Conservation (phyloP, 1,140 invertebrate species). For the Trachymyrmex septentrionalis region DNA sequence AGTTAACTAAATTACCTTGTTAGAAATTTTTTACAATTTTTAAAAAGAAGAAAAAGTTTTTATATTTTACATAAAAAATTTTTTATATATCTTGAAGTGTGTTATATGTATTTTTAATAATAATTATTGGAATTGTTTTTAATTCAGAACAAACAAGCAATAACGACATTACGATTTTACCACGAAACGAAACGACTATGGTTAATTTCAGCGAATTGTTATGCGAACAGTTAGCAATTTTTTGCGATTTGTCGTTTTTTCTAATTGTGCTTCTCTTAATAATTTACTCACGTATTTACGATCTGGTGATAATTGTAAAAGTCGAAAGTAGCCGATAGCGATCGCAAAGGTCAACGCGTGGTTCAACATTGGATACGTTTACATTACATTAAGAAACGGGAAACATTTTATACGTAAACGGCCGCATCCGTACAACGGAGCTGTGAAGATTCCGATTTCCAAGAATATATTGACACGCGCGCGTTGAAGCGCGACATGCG, state of each 20-base stretch:
- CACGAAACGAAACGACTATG: not conserved
- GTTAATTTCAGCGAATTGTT: not conserved
- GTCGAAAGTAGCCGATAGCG: constrained; percentile 63
- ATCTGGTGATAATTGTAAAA: constrained; percentile 52
- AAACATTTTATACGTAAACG: constrained; percentile 45
- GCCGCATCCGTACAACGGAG: not conserved
- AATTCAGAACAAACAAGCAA: not conserved
- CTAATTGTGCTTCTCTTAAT: constrained; percentile 31
- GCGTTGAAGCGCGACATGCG: constrained; percentile 15
- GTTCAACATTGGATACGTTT: constrained; percentile 27
- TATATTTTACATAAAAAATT: not conserved
- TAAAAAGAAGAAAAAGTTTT: not conserved
- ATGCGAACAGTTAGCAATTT: not conserved
- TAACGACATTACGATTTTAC: not conserved
- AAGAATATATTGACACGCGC: constrained; percentile 31
- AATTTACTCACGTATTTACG: constrained; percentile 51
- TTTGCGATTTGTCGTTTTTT: constrained; percentile 4
- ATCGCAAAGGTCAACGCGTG: constrained; percentile 54
- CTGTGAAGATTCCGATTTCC: constrained; percentile 48
- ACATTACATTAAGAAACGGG: constrained; percentile 19
- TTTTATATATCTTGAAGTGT: not conserved
- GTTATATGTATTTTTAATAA: not conserved
- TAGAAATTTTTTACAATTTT: not conserved
- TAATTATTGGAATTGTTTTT: not conserved
- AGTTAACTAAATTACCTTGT: not conserved